Base-by-base conservation (phyloP, 2,888 invertebrate species). In the Bibio marci region DNA sequence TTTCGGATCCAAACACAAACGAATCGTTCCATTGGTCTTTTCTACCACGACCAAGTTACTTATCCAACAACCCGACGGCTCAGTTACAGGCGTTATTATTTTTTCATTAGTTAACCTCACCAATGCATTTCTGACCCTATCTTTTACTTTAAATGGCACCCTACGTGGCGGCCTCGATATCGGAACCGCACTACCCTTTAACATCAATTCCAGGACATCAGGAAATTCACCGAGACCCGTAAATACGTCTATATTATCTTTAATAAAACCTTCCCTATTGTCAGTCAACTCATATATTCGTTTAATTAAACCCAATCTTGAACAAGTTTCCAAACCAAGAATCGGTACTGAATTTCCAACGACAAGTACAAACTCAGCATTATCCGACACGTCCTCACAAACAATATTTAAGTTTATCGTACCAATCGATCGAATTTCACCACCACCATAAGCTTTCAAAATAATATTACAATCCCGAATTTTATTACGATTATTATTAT, bases 1-100 rank as follows among this genome's bases (percentile, higher is more conserved):
- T 22, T 40, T 30, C 31, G 47, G 43, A 32, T 46, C 43, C 8
- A 46, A 32, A 30, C 47, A 47, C 6, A 46, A 19, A 35, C 46
- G 11, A 25, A 47, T 22, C 7, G 26, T 25, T 13, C 42, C 42
- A 26, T 43, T 40, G 6, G 41, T 37, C 26, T 40, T 40, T 36
- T 40, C 36, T 12, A 40, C 36, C 3, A 40, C 28, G 11, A 36
- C 36, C 12, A 40, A 32, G 18, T 40, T 36, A 31, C 35, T 40
- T 26, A 36, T 35, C 36, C 40, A 40, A n/a, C n/a, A n/a, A 13
- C 35, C 36, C 18, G n/a, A 19, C 14, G 40, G 40, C 13, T 36
- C n/a, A n/a, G 28, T 10, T 14, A 40, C 19, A 26, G 35, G 35
- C 22, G 18, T 11, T 19, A 35, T 18, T 14, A 35, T 35, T 13